phyloP scores from a whole-genome alignment of 2,888 invertebrate species.

The Strigamia maritima region DNA sequence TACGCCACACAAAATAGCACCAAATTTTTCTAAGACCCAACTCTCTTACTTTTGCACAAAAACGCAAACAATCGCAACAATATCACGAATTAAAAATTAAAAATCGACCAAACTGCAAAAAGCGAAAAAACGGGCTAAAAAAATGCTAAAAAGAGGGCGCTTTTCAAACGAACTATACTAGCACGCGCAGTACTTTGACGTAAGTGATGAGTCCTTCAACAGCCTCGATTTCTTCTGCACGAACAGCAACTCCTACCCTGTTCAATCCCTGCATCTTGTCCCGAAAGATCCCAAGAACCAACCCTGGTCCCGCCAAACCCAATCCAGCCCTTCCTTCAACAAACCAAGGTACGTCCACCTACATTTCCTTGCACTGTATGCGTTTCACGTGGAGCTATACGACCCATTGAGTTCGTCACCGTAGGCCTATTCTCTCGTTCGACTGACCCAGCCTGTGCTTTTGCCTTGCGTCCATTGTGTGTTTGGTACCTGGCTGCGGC shows the following conservation, averaged over 20 bases:
- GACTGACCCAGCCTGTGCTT: conserved; percentile 41
- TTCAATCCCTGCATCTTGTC: conserved; percentile 42
- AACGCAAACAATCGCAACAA: background rate
- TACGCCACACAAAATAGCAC: background rate
- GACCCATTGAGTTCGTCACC: conserved; percentile 36
- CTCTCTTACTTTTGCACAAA: background rate
- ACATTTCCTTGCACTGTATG: conserved; percentile 43
- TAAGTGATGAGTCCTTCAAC: conserved; percentile 27
- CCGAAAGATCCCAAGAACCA: conserved; percentile 42
- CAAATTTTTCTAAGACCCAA: background rate
- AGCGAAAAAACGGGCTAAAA: background rate
- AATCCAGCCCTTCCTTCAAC: conserved; percentile 43
- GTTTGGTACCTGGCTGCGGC: conserved; percentile 34
- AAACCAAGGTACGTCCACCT: conserved; percentile 43
- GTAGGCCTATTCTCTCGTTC: conserved; percentile 40
- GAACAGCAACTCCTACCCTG: conserved; percentile 39
- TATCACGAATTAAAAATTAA: background rate
- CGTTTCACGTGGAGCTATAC: conserved; percentile 38
- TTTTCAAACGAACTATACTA: conserved; percentile 25
- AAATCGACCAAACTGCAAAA: background rate
- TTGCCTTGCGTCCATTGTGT: conserved; percentile 37
- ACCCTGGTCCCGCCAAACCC: conserved; percentile 43
- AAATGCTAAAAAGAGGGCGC: background rate
- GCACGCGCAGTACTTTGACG: background rate
- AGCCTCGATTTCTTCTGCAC: conserved; percentile 38